Base-by-base conservation (phyloP, 1,140 invertebrate species). In the Pantala flavescens region DNA sequence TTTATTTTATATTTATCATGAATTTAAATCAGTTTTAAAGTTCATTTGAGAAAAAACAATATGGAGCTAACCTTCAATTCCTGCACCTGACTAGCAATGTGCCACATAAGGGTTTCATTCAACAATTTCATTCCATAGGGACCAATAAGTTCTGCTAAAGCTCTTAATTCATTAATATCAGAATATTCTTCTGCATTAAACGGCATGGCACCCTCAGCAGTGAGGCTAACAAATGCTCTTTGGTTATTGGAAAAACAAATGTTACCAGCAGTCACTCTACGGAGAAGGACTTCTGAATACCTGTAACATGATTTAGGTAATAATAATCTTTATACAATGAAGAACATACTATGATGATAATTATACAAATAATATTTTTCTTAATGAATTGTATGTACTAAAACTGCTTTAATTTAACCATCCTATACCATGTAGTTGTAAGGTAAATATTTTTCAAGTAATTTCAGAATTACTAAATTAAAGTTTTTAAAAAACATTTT, bases 121-220 rank as follows among this genome's bases (percentile, higher is more conserved):
- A 99, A 83, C 80, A 96, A 90, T 81, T 98, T 98, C 90, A 99
- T 98, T 0, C 98, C 98, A 84, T 99, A 99, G 0, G 98, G 98
- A 0, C 97, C 97, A 79, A 99, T 96, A 7, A 99, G 85, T 84
- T 99, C 97, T n/a, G 96, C 95, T 36, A 99, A 84, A 14, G 96
- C 92, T 77, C 96, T 85, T n/a, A 99, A 82, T 82, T 99, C 98
- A 82, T 96, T 97, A 5, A 98, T 91, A 84, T 99, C 97, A 0
- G 97, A 98, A 84, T 96, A 99, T 83, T 99, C 97, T 83, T 99
- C 98, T 0, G 97, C 96, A 81, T 95, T 95, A 78, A 98, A 96
- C 0, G 94, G 93, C 77, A 96, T 90, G 23, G 91, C 88, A 9
- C 92, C 92, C 82, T 97, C 95, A 0, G 91, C 88, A 0, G 92